A percentile compares a stretch with the other conserved stretches of the same genome.
Evolutionary conservation across 53 echinoderm and acorn worm genomes (phyloP).

Genomic region (Patiria pectinifera): DNA sequence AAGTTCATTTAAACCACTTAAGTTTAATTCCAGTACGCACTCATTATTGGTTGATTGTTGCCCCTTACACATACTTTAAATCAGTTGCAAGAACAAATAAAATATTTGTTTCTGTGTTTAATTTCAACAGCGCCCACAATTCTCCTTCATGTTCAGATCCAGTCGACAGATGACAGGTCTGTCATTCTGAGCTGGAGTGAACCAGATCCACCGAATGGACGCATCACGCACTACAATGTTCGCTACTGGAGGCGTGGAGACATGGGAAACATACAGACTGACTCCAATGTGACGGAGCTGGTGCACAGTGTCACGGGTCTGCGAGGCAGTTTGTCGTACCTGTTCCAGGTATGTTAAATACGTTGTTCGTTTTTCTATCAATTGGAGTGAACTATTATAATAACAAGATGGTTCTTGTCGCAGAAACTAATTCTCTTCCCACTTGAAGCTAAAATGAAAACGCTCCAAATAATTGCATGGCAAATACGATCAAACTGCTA

Average conservation of each 20-base stretch:
- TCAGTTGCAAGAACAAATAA: too few relatives aligned
- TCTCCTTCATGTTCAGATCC: too few relatives aligned
- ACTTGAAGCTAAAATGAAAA: too few relatives aligned
- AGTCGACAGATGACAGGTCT: not conserved
- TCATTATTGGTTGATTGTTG: too few relatives aligned
- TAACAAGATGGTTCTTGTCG: not conserved
- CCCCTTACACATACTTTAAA: too few relatives aligned
- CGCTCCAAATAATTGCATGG: too few relatives aligned
- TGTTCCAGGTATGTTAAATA: not conserved
- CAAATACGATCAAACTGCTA: too few relatives aligned
- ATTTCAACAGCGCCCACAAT: too few relatives aligned
- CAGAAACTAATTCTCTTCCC: not conserved
- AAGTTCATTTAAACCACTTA: too few relatives aligned
- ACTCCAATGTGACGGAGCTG: not conserved
- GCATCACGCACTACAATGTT: too few relatives aligned
- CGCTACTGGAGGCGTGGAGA: not conserved
- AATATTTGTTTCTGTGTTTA: not conserved
- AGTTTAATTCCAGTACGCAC: too few relatives aligned
- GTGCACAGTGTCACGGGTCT: not conserved
- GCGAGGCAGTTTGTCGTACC: not conserved
- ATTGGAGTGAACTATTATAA: not conserved
- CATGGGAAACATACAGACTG: not conserved
- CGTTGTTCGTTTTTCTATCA: not conserved
- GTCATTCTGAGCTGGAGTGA: not conserved
- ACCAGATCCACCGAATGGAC: not conserved